Evolutionary conservation across 2,888 invertebrate species (phyloP).

Genomic region (Oscheius sp.): DNA sequence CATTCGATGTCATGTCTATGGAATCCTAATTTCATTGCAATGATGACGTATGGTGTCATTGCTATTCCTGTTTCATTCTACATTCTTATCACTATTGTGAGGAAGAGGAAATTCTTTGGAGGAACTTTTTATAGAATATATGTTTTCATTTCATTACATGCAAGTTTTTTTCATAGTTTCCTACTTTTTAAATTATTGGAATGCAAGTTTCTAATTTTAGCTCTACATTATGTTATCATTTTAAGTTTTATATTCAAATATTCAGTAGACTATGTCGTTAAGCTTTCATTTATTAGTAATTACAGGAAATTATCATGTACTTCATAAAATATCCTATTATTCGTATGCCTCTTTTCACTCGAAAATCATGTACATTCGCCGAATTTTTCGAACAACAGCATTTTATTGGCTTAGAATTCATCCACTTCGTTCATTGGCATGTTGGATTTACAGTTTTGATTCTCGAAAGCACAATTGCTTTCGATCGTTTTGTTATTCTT

Average conservation of each 20-base stretch:
- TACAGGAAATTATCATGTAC: conserved; percentile 20
- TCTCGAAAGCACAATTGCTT: conserved; percentile 7
- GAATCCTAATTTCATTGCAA: conserved; percentile 14
- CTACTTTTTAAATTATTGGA: no score
- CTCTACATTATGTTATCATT: no score
- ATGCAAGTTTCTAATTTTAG: no score
- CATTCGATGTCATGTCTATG: not conserved
- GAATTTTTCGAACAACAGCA: not conserved
- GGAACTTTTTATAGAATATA: conserved; percentile 6
- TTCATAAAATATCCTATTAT: conserved; percentile 19
- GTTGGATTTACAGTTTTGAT: conserved; percentile 2
- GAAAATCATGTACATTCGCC: not conserved
- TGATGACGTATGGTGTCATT: conserved; percentile 1
- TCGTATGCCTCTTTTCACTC: conserved; percentile 11
- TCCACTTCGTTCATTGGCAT: conserved; percentile 23
- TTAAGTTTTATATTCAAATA: no score
- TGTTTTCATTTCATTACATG: conserved; percentile 7
- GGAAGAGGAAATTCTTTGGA: not conserved
- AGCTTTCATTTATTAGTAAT: not conserved
- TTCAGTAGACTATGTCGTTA: no score
- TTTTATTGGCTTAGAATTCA: conserved; percentile 8
- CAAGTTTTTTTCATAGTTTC: not conserved
- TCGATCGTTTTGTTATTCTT: conserved; percentile 11
- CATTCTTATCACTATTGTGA: not conserved
- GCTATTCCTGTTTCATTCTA: not conserved